Conservation (phyloP, 2,113 vertebrate genomes). For the Lycocorax pyrrhopterus region DNA sequence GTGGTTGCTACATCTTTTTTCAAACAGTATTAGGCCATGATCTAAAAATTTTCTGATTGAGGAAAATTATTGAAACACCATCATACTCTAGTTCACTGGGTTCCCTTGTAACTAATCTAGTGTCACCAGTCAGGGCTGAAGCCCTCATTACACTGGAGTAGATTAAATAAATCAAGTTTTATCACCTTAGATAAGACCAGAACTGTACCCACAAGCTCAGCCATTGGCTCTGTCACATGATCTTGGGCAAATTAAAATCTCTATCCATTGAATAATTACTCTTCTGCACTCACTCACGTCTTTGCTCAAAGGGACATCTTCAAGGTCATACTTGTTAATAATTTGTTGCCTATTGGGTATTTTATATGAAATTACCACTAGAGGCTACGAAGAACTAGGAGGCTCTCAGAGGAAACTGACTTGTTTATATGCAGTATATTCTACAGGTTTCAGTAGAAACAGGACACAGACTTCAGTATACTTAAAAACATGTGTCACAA, state of each 20-base stretch:
- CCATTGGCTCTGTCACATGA: not conserved
- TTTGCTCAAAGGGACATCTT: not conserved
- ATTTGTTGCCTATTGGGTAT: not conserved
- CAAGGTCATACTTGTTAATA: not conserved
- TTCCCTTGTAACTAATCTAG: not conserved
- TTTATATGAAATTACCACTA: not conserved
- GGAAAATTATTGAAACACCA: not conserved
- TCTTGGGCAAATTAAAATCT: not conserved
- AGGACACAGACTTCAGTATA: not conserved
- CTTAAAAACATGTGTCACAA: not conserved
- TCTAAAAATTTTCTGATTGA: not conserved
- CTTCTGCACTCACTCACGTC: not conserved
- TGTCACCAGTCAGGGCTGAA: not conserved
- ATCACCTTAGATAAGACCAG: not conserved
- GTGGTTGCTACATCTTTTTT: not conserved
- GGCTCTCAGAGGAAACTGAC: not conserved
- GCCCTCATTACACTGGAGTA: not conserved
- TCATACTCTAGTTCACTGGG: not conserved
- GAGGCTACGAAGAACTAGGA: not conserved
- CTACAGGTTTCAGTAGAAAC: not conserved
- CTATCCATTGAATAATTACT: not conserved
- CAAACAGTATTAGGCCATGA: not conserved
- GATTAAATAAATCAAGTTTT: not conserved
- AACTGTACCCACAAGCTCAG: not conserved
- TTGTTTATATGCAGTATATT: not conserved